phyloP scores from a whole-genome alignment of 2,113 vertebrate species.

The Malurus alboscapulatus region DNA sequence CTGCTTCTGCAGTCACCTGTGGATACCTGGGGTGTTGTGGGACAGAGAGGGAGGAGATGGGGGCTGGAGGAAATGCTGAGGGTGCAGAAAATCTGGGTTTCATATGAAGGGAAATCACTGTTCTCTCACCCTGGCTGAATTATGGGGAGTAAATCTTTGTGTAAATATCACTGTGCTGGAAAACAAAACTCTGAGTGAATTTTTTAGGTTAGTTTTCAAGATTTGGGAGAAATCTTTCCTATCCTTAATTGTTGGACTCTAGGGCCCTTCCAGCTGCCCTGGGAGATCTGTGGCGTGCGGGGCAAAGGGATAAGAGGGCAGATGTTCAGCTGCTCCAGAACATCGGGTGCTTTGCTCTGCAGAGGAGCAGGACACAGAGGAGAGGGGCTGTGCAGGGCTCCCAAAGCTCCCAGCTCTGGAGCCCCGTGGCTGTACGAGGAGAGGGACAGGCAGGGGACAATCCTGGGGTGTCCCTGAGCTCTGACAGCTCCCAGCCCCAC shows the following conservation, averaged over 20 bases:
- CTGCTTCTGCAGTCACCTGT: background rate
- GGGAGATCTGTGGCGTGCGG: background rate
- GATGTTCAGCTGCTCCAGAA: background rate
- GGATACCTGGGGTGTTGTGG: background rate
- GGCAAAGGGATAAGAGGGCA: background rate
- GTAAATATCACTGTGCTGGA: background rate
- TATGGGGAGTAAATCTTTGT: background rate
- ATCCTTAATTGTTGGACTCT: background rate
- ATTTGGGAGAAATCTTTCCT: background rate
- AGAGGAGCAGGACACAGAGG: background rate
- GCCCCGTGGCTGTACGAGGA: fast-evolving
- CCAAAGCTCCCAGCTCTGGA: background rate
- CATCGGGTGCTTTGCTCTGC: fast-evolving
- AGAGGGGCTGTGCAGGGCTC: background rate
- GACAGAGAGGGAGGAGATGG: background rate
- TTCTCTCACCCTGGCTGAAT: background rate
- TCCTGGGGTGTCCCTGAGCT: background rate
- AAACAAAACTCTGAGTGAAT: background rate
- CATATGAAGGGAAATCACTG: background rate
- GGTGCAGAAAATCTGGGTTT: background rate
- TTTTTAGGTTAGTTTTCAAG: background rate
- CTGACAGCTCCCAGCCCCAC: fast-evolving
- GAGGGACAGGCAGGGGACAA: background rate
- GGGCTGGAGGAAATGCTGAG: background rate
- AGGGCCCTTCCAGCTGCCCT: background rate